Percentiles rank a stretch among this genome's conserved stretches.
phyloP scores from a whole-genome alignment of 2,113 vertebrate genomes.

The Trematocara marginatum region DNA sequence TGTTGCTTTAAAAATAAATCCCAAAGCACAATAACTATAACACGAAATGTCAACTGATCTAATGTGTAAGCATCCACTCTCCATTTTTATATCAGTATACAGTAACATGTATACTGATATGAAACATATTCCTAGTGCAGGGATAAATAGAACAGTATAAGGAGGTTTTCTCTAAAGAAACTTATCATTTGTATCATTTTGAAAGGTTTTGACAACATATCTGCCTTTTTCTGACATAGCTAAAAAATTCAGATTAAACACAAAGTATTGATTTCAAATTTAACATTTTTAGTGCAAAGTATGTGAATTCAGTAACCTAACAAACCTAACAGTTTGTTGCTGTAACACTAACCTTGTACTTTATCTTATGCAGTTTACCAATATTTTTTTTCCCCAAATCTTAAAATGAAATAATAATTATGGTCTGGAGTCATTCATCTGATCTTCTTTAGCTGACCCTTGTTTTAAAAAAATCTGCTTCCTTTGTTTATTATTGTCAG shows the following conservation, averaged over 20 bases:
- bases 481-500: conserved; percentile 24
- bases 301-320: not conserved
- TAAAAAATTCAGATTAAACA: not conserved
- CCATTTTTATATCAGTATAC: not conserved
- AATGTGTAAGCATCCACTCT: not conserved
- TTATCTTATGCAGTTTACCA: not conserved
- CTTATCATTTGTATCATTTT: not conserved
- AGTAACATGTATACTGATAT: not conserved
- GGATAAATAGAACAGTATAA: not conserved
- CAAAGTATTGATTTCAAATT: not conserved
- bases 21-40: not conserved
- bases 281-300: not conserved
- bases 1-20: not conserved
- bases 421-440: not conserved
- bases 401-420: not conserved
- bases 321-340: not conserved
- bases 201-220: not conserved
- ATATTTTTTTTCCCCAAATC: not conserved
- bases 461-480: not conserved
- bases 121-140: not conserved
- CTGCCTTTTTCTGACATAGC: not conserved
- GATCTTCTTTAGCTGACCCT: not conserved
- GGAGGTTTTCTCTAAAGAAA: not conserved
- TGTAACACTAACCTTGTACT: not conserved
- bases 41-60: not conserved